A percentile compares a stretch with the other conserved stretches of the same genome.
phyloP scores from a whole-genome alignment of 2,113 vertebrate genomes.

The Neofelis nebulosa region DNA sequence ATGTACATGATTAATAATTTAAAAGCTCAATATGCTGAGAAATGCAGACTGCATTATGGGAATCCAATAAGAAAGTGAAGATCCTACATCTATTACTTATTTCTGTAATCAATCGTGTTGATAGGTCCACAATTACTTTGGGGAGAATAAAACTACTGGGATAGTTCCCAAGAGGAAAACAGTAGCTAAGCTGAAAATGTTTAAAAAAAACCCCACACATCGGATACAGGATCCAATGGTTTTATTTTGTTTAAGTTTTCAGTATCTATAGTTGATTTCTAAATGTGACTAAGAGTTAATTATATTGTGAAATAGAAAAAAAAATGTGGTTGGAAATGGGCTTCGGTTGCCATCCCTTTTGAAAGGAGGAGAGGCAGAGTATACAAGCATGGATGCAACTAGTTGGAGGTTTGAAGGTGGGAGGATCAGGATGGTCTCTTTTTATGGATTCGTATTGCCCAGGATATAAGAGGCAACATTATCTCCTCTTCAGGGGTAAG shows the following conservation, averaged over 20 bases:
- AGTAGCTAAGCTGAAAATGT: not conserved
- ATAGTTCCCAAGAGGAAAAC: not conserved
- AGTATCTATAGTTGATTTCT: not conserved
- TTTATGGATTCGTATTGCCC: not conserved
- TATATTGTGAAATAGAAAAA: not conserved
- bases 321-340: not conserved
- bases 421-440: not conserved
- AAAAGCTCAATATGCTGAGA: conserved; percentile 71
- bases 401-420: not conserved
- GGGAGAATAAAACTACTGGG: conserved; percentile 10
- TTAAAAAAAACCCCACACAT: fast-evolving
- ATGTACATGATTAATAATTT: conserved; percentile 54
- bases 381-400: fast-evolving
- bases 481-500: not conserved
- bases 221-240: not conserved
- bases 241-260: conserved; percentile 23
- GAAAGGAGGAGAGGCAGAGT: not conserved
- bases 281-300: not conserved
- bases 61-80: conserved; percentile 64
- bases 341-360: not conserved
- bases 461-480: not conserved
- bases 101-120: conserved; percentile 46
- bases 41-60: conserved; percentile 68
- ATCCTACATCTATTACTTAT: conserved; percentile 58
- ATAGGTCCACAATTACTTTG: conserved; percentile 15